These are phyloP conservation scores for Protobothrops flavoviridis DNA, from an alignment of 2,113 vertebrate genomes.

Conservation along the genomic window DNA sequence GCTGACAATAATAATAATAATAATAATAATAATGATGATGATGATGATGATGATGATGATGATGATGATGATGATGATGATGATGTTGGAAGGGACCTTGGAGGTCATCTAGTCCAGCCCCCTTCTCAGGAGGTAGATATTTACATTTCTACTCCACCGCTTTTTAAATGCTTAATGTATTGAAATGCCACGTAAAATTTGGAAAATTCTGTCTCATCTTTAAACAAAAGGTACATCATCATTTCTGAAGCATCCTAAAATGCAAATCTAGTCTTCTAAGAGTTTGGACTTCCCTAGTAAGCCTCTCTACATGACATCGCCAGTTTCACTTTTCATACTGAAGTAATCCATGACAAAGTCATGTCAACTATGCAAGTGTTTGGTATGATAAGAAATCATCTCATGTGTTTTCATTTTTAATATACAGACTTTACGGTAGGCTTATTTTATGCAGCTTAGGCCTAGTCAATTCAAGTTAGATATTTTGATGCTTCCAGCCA, in stretches of 20 bases:
- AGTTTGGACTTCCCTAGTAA: neutral
- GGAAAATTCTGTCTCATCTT: neutral
- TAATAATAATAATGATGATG: too few species aligned
- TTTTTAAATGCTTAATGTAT: neutral
- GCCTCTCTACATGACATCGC: neutral
- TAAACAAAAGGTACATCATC: neutral
- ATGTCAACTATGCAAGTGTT: neutral
- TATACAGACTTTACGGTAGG: neutral
- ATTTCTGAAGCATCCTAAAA: neutral
- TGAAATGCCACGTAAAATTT: neutral
- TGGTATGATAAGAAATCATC: neutral
- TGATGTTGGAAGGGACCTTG: too few species aligned
- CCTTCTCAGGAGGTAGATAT: neutral
- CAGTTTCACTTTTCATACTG: neutral
- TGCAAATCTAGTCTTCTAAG: neutral
- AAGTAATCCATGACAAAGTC: neutral
- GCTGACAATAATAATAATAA: neutral
- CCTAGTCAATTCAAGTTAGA: neutral
- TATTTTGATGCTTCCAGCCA: neutral
- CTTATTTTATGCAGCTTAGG: neutral
- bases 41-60: too few species aligned
- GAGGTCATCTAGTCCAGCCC: too few species aligned
- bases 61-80: too few species aligned
- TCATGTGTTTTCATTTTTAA: neutral
- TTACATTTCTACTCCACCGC: neutral